Evolutionary conservation across 2,888 invertebrate genomes (phyloP), one percentile per base, ranked within the genome.

Genomic region (Adelphocoris suturalis): DNA sequence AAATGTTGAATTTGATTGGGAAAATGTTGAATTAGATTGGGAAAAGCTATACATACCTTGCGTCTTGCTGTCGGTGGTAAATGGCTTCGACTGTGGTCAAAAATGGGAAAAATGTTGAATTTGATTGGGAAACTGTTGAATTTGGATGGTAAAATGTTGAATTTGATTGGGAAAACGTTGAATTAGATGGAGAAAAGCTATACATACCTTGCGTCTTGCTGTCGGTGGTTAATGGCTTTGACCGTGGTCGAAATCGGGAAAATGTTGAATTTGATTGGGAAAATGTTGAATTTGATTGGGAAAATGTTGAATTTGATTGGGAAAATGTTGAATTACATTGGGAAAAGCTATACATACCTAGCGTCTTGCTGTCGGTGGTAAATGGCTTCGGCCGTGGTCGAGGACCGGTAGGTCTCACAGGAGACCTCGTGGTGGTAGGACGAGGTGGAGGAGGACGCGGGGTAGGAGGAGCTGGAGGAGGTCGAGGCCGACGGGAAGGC

Each of bases 301-400:
- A 37, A n/a, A 37, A 37, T 37, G 37, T 7, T 37, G 37, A 4
- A 37, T n/a, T n/a, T 37, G 7, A 37, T 7, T 37, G 37, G 37
- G 37, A 37, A n/a, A 37, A 37, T 37, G 37, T 7, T 37, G 37
- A 4, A 37, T n/a, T n/a, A 7, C 37, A 7, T 37, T 37, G 37
- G 37, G 2, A 37, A 7, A 37, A 37, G 3, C 7, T 7, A 52
- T 75, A 75, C 46, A 19, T 55, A 88, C 88, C 88, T 88, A 28
- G 76, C 19, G 23, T 88, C 88, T 78, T 88, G 88, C 86, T 86
- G 86, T 48, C 88, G 88, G 80, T 88, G 80, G 55, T 88, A 88
- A 78, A 78, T 37, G 19, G 88, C 46, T 57, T 88, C 80, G 55
- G 46, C 28, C 0, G 37, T 47, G 48, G 85, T 61, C n/a, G 61